Evolutionary conservation across 2,888 invertebrate genomes (phyloP), one percentile per base, ranked within the genome.

Genomic region (Dendrolimus houi): DNA sequence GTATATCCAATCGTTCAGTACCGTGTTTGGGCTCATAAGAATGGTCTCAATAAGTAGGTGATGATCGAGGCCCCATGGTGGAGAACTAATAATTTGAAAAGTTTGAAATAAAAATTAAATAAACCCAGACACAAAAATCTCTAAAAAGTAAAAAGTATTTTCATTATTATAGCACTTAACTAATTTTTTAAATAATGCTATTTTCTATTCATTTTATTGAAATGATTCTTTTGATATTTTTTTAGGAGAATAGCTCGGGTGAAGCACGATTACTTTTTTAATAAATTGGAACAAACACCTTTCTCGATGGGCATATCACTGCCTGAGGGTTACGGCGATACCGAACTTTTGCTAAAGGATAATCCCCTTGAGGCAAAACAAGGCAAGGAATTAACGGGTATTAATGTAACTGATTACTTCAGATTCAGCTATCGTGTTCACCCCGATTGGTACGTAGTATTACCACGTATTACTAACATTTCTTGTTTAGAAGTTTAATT

Each of bases 261-360:
- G 69, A 92, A 93, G 62, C 94, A 96, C 72, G 94, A 97, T 78
- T 98, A 97, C 78, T 97, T 95, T 84, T 97, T 93, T 80, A 94
- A 95, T 10, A 94, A 95, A 52, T 83, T 98, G 54, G 92, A 93
- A n/a, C 94, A 94, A 54, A 97, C 97, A 0, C 97, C 97, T 0
- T 98, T 97, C 80, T 95, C 96, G 0, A 91, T 98, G 78, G 97
- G 96, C 1, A 93, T 98, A 60, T 96, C 95, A 0, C 83, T 97
- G 65, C 97, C 98, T 0, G 93, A 94, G 68, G 92, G 91, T 1
- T 97, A 97, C 74, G 98, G 96, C 14, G 93, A 94, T 70, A 94
- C 94, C 57, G 94, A 94, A 77, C 92, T 95, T 56, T 86, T 95
- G 80, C 95, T 97, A 7, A 95, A 94, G 57, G 95, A 97, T 70